Evolutionary conservation across 1,140 invertebrate genomes (phyloP), one percentile per base, ranked within the genome.

Genomic region (Chelonus insularis): DNA sequence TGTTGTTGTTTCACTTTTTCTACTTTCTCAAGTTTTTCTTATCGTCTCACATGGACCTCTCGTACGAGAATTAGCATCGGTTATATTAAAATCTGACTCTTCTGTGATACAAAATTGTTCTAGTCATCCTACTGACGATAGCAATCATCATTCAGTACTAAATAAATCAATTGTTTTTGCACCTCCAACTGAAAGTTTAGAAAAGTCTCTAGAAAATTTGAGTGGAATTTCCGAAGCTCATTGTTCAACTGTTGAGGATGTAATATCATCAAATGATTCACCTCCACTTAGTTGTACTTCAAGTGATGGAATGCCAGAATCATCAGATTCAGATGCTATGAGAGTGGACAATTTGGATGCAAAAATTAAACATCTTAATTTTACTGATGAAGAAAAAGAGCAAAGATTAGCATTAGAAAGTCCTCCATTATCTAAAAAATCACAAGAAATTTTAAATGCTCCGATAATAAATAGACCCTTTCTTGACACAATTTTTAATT

Each of bases 11-110:
- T 87, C 95, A 0, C 81, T 98, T 43, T 98, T 96, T 83, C 80
- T 98, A 37, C 79, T 98, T 37, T 97, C 95, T 3, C 92, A 98
- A 88, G 94, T 98, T n/a, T 98, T 97, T 82, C 82, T 98, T 25
- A 97, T 98, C 60, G 88, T 97, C 56, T 91, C 90, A 1, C 92
- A 97, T 74, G 86, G 87, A 6, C 93, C 95, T 1, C 84, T 98
- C 52, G 93, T 98, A 7, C 89, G 92, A 70, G 89, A 91, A 0
- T 75, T 98, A 57, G 93, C 94, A 23, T 90, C 92, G 82, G 92
- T 96, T 29, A 91, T 98, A 68, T 79, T 98, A 1, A 89, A 92
- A 73, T 91, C 88, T 1, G 87, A 92, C 67, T 81, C 86, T 64
- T 82, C 83, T 41, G 86, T 89, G n/a, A 87, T 90, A 65, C 85